These are phyloP conservation scores for Tyria jacobaeae DNA, from an alignment of 2,888 invertebrate genomes.

Conservation along the genomic window DNA sequence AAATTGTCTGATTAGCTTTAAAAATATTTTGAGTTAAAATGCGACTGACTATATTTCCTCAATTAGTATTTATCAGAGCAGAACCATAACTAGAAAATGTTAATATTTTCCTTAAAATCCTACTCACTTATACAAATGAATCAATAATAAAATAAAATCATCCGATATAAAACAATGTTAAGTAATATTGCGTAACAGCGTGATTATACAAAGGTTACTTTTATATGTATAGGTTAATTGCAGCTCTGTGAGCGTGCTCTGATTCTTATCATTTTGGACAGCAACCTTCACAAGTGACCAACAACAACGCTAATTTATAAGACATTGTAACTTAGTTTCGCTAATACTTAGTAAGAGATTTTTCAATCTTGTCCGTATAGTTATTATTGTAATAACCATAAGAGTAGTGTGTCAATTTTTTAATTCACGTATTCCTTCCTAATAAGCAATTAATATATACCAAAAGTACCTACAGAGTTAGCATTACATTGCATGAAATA, in stretches of 20 bases:
- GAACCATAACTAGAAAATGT: not conserved
- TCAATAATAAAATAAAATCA: constrained; percentile 37
- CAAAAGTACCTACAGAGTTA: constrained; percentile 77
- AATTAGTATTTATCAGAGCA: too few relatives aligned
- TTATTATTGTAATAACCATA: constrained; percentile 38
- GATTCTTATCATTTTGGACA: not conserved
- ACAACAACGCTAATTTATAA: constrained; percentile 23
- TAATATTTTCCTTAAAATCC: not conserved
- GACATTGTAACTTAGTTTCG: constrained; percentile 8
- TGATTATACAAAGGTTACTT: constrained; percentile 36
- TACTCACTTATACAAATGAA: constrained; percentile 47
- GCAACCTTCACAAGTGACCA: constrained; percentile 13
- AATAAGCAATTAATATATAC: constrained; percentile 78
- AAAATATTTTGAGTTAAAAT: too few relatives aligned
- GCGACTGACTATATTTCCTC: too few relatives aligned
- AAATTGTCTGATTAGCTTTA: not conserved
- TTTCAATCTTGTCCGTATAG: constrained; percentile 27
- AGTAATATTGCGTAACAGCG: constrained; percentile 44
- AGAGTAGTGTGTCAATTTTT: constrained; percentile 79
- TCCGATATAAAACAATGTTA: constrained; percentile 49
- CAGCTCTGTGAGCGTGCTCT: not conserved
- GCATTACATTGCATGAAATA: constrained; percentile 72
- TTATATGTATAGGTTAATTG: constrained; percentile 26
- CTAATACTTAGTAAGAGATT: constrained; percentile 17
- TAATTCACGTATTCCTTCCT: constrained; percentile 82